These are phyloP conservation scores for Malachius bipustulatus DNA, from an alignment of 2,888 invertebrate species.

Conservation along the genomic window DNA sequence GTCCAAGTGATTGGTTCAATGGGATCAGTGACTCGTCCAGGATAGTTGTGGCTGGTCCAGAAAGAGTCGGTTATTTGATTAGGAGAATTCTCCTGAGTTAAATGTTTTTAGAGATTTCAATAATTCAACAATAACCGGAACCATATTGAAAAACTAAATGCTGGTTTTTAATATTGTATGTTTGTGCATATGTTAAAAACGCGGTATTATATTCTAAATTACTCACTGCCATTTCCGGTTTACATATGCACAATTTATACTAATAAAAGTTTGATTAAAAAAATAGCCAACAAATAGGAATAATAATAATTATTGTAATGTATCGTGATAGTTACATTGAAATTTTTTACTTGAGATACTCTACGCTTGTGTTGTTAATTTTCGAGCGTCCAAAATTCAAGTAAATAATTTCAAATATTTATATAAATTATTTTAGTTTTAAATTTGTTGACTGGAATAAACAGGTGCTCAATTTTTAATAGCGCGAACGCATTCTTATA, in stretches of 20 bases:
- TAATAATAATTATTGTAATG: constrained; percentile 11
- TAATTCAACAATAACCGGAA: no score
- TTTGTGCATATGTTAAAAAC: constrained; percentile 26
- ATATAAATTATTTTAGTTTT: constrained; percentile 13
- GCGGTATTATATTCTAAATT: constrained; percentile 33
- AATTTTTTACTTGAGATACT: constrained; percentile 12
- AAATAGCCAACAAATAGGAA: constrained; percentile 3
- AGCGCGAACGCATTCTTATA: constrained; percentile 24
- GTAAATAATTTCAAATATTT: constrained; percentile 15
- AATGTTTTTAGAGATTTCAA: no score
- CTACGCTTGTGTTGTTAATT: constrained; percentile 13
- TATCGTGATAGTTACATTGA: constrained; percentile 13
- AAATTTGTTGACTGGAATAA: constrained; percentile 27
- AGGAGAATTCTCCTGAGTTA: no score
- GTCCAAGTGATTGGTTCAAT: no score
- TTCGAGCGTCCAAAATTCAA: no score
- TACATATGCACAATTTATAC: constrained; percentile 29
- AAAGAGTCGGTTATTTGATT: no score
- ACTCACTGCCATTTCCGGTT: constrained; percentile 35
- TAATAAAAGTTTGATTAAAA: constrained; percentile 10
- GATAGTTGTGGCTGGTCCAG: no score
- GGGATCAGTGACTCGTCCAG: no score
- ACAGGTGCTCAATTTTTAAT: constrained; percentile 36
- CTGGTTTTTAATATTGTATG: constrained; percentile 18
- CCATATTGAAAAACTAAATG: no score